Evolutionary conservation across 2,888 invertebrate genomes (phyloP).

Genomic region (Mesorhabditis spiculigera): DNA sequence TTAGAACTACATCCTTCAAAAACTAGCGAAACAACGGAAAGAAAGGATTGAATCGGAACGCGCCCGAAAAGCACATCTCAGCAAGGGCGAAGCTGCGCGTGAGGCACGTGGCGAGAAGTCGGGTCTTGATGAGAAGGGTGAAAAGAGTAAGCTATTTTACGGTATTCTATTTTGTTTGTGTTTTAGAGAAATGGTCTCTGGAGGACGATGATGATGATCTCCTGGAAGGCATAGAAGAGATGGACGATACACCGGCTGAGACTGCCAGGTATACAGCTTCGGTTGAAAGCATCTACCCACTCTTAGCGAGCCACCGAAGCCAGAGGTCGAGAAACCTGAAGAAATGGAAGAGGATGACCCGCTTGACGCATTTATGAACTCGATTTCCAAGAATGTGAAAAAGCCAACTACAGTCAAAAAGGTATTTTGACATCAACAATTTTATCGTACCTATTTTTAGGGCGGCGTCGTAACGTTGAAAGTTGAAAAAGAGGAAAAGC

Average conservation of each 20-base stretch:
- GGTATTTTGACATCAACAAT: neutral
- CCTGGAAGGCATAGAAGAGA: constrained; percentile 8
- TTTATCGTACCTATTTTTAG: neutral
- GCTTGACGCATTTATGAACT: constrained; percentile 91
- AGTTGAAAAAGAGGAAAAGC: constrained; percentile 10
- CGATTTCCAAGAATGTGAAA: constrained; percentile 26
- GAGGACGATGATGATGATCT: constrained; percentile 75
- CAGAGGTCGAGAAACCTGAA: constrained; percentile 13
- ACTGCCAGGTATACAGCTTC: neutral
- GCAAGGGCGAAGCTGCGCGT: constrained; percentile 8
- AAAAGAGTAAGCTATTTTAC: no score
- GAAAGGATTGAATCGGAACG: constrained; percentile 35
- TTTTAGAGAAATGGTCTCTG: constrained; percentile 72
- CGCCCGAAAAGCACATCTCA: constrained; percentile 22
- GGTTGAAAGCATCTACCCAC: neutral
- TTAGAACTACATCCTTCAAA: constrained; percentile 22
- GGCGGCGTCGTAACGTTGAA: constrained; percentile 2
- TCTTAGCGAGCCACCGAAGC: neutral
- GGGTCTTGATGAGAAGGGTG: no score
- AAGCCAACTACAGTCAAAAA: constrained; percentile 8
- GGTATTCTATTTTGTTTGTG: neutral
- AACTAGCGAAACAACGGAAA: constrained; percentile 30
- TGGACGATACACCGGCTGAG: neutral
- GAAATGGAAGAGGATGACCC: constrained; percentile 71
- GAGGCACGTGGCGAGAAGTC: neutral